phyloP scores from a whole-genome alignment of 1,140 invertebrate species.

The Chironomus tepperi region DNA sequence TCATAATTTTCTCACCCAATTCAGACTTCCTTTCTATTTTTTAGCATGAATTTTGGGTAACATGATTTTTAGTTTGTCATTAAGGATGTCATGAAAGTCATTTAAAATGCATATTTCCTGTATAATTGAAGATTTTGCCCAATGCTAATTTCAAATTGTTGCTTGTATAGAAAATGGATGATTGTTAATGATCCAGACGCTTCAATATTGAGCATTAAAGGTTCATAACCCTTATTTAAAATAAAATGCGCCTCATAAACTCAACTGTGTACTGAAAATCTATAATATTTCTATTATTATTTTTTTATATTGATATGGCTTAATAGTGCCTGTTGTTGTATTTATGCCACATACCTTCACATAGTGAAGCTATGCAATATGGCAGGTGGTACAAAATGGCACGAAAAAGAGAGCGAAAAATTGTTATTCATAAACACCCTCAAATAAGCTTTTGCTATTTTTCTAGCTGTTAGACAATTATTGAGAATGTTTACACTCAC shows the following conservation, averaged over 20 bases:
- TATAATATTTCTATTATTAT: neutral
- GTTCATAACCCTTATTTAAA: no score
- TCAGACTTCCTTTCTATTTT: neutral
- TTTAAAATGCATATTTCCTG: no score
- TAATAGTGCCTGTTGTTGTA: neutral
- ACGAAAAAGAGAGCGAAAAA: neutral
- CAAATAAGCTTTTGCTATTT: neutral
- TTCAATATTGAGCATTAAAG: no score
- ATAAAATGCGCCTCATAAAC: neutral
- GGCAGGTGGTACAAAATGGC: neutral
- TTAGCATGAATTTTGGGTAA: neutral
- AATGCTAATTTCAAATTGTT: no score
- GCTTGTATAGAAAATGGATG: no score
- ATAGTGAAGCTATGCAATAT: neutral
- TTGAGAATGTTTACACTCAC: conserved; percentile 12
- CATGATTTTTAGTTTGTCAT: neutral
- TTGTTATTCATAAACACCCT: conserved; percentile 6
- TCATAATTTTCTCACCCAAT: no score
- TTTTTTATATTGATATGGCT: neutral
- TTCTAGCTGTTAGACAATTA: neutral
- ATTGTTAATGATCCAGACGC: no score
- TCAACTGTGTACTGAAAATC: neutral
- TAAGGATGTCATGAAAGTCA: neutral
- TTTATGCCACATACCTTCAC: neutral
- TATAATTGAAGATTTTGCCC: no score